These are phyloP conservation scores for Salvelinus namaycush DNA, from an alignment of 2,113 vertebrate species.

Conservation along the genomic window DNA sequence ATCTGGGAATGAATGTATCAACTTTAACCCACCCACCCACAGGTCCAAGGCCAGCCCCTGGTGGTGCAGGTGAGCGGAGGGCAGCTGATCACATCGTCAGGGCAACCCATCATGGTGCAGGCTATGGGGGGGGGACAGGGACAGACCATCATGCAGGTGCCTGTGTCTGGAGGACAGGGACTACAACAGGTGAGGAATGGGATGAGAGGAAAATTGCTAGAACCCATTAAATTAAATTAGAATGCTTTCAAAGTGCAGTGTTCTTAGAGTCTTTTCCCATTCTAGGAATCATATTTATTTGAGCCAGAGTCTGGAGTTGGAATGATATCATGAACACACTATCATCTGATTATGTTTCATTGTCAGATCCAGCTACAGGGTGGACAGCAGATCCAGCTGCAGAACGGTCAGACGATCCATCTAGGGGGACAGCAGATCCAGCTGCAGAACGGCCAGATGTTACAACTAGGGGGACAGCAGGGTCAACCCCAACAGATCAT, in stretches of 20 bases:
- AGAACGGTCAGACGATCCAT: conserved; percentile 92
- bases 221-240: not conserved
- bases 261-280: too few relatives aligned
- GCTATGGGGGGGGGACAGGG: conserved; percentile 95
- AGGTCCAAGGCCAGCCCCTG: conserved; percentile 96
- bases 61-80: conserved; percentile 99
- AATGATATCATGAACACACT: not conserved
- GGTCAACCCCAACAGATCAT: conserved; percentile 98
- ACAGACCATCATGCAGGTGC: conserved; percentile 98
- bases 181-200: conserved; percentile 87
- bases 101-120: conserved; percentile 99
- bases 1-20: not conserved
- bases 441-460: conserved; percentile 93
- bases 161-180: conserved; percentile 92
- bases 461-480: conserved; percentile 96
- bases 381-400: conserved; percentile 79
- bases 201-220: too few relatives aligned
- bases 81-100: conserved; percentile 96
- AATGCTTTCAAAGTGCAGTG: not conserved
- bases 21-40: conserved; percentile 16
- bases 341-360: not conserved
- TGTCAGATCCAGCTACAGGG: conserved; percentile 79
- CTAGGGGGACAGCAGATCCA: conserved; percentile 89
- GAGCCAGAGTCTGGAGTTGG: too few relatives aligned
- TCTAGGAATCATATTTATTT: too few relatives aligned